phyloP scores from a whole-genome alignment of 2,797 vertebrate genomes.

The Mycteria americana region DNA sequence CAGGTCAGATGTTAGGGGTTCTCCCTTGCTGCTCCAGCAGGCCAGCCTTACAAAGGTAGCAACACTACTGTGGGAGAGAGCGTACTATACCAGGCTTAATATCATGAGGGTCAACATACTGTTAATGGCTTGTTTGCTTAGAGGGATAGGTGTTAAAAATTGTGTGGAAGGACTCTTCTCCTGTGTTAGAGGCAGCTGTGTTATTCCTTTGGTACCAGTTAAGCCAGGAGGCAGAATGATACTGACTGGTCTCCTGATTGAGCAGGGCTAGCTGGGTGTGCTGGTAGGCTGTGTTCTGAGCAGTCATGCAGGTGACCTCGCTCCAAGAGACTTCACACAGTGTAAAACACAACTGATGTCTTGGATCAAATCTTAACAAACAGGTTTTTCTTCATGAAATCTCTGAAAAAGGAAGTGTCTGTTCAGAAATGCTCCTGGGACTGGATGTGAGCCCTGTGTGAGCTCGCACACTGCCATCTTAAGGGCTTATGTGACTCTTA shows the following conservation, averaged over 20 bases:
- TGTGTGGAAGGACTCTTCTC: background rate
- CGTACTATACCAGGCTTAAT: background rate
- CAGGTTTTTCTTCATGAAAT: background rate
- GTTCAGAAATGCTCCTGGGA: background rate
- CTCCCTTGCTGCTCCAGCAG: background rate
- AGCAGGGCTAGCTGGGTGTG: background rate
- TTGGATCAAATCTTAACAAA: background rate
- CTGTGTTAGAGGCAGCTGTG: background rate
- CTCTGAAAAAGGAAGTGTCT: background rate
- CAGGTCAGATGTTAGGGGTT: background rate
- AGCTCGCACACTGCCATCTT: conserved; percentile 23
- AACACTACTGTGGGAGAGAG: background rate
- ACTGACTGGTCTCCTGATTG: background rate
- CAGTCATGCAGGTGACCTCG: background rate
- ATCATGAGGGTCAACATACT: background rate
- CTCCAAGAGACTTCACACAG: background rate
- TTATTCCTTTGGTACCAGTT: background rate
- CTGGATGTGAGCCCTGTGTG: background rate
- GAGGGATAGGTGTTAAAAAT: background rate
- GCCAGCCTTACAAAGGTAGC: background rate
- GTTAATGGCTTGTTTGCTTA: background rate
- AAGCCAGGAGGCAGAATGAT: background rate
- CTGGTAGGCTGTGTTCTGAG: background rate
- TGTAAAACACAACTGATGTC: background rate
- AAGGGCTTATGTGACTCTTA: background rate